Evolutionary conservation across 2,888 invertebrate species (phyloP).

Genomic region (Auanema sp.): DNA sequence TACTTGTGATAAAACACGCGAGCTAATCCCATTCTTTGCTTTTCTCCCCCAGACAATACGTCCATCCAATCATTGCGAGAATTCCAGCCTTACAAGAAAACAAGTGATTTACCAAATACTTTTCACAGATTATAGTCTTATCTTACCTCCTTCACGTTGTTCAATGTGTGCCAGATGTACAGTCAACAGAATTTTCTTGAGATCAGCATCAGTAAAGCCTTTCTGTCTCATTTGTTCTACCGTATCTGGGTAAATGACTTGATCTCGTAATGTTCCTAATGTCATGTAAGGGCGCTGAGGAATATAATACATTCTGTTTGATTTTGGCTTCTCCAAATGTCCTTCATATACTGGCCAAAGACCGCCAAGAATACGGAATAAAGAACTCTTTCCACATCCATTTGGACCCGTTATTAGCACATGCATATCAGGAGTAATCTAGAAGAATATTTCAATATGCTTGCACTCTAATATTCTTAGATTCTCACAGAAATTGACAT

Average conservation of each 20-base stretch:
- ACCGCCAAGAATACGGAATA: slow-evolving; percentile 92
- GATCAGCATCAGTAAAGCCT: slow-evolving; percentile 79
- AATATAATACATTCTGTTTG: slow-evolving; percentile 55
- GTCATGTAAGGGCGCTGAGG: slow-evolving; percentile 94
- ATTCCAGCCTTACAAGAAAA: slow-evolving; percentile 34
- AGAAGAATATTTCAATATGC: slow-evolving; percentile 23
- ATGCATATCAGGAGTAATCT: slow-evolving; percentile 86
- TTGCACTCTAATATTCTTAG: slow-evolving; percentile 4
- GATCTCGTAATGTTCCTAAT: slow-evolving; percentile 87
- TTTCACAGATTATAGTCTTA: background rate
- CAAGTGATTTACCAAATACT: background rate
- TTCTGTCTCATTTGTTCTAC: slow-evolving; percentile 77
- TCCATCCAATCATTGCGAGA: slow-evolving; percentile 91
- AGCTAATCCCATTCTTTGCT: slow-evolving; percentile 88
- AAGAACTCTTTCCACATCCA: slow-evolving; percentile 94
- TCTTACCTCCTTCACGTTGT: slow-evolving; percentile 54
- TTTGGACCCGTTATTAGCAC: slow-evolving; percentile 98
- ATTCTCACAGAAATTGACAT: slow-evolving; percentile 78
- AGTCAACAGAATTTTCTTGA: slow-evolving; percentile 76
- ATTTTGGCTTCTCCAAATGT: slow-evolving; percentile 51
- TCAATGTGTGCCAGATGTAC: slow-evolving; percentile 75
- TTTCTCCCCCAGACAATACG: slow-evolving; percentile 94
- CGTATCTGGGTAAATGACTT: slow-evolving; percentile 89
- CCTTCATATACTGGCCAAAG: slow-evolving; percentile 86
- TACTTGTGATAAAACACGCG: slow-evolving; percentile 65